Evolutionary conservation across 2,888 invertebrate genomes (phyloP).

Genomic region (Kuschelorhynchus macadamiae): DNA sequence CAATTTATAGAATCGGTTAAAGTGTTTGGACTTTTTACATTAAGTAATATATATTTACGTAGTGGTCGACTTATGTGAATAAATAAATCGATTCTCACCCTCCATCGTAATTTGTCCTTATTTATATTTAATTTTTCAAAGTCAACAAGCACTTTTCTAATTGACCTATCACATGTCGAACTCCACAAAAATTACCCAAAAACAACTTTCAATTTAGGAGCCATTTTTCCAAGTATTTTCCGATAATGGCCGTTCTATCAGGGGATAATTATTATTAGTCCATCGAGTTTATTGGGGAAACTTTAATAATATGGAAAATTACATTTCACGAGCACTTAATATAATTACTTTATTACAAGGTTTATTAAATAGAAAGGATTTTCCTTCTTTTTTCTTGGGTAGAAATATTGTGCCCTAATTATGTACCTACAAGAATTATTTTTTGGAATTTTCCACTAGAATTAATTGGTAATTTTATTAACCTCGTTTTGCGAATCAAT

Average conservation of each 20-base stretch:
- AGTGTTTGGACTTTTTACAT: too few species aligned
- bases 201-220: conserved; percentile 36
- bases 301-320: conserved; percentile 31
- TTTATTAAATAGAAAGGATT: not conserved
- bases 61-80: too few species aligned
- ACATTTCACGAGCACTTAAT: conserved; percentile 12
- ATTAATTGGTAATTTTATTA: too few species aligned
- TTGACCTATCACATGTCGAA: conserved; percentile 37
- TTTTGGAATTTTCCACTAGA: too few species aligned
- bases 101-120: conserved; percentile 16
- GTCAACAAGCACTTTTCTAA: conserved; percentile 22
- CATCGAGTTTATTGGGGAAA: conserved; percentile 20
- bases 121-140: conserved; percentile 22
- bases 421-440: not conserved
- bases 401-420: not conserved
- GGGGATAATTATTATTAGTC: conserved; percentile 31
- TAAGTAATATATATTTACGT: too few species aligned
- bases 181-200: conserved; percentile 33
- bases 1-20: too few species aligned
- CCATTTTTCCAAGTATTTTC: conserved; percentile 23
- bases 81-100: too few species aligned
- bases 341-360: conserved; percentile 24
- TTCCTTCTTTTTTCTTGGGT: not conserved
- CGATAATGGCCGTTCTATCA: conserved; percentile 28
- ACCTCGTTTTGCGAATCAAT: too few species aligned